Percentiles rank a stretch among this genome's conserved stretches.
phyloP scores from a whole-genome alignment of 2,888 invertebrate genomes.

The Horisme vitalbata region DNA sequence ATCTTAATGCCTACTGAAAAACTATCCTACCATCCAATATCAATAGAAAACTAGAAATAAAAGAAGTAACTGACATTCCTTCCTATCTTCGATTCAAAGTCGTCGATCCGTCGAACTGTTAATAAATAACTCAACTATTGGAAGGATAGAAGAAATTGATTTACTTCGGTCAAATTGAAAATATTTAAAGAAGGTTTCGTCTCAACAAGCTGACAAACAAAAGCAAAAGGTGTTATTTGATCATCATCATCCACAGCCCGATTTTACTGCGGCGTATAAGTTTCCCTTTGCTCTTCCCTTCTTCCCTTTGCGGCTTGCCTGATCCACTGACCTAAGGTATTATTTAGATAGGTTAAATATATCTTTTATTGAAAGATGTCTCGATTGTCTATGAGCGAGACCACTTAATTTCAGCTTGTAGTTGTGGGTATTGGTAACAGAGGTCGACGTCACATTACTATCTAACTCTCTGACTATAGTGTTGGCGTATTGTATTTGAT shows the following conservation, averaged over 20 bases:
- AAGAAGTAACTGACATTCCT: background rate
- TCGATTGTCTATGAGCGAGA: background rate
- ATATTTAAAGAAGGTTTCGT: too few species aligned
- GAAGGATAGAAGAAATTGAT: background rate
- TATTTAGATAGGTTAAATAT: too few species aligned
- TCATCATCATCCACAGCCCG: too few species aligned
- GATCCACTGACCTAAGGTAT: too few species aligned
- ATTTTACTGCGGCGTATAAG: too few species aligned
- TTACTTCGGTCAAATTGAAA: constrained; percentile 1
- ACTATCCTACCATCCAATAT: constrained; percentile 4
- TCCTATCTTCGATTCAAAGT: constrained; percentile 1
- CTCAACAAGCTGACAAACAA: too few species aligned
- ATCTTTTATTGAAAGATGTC: too few species aligned
- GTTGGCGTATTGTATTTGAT: constrained; percentile 16
- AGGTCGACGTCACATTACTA: constrained; percentile 6
- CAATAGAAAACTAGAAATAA: background rate
- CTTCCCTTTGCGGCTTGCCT: too few species aligned
- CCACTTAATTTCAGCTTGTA: background rate
- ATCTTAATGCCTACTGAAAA: background rate
- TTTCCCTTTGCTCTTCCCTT: too few species aligned
- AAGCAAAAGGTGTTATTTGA: too few species aligned
- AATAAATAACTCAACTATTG: constrained; percentile 8
- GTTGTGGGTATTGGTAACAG: background rate
- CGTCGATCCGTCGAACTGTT: background rate
- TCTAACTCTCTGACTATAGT: constrained; percentile 10